Base-by-base conservation (phyloP, 2,797 vertebrate genomes). In the Hozukius guyotensis region DNA sequence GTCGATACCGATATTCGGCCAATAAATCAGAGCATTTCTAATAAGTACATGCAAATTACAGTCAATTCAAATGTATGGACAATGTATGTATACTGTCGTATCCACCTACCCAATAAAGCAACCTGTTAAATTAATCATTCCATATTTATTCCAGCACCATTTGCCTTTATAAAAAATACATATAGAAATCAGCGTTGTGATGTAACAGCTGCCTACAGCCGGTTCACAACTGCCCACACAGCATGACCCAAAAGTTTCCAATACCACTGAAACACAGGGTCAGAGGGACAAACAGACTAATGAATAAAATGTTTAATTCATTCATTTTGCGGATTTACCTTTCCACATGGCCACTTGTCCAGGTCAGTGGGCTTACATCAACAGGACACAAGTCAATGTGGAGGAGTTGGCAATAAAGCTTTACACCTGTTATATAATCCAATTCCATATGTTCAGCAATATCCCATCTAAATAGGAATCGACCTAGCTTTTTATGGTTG, bases 361-460 rank as follows among this genome's bases (percentile, higher is more conserved):
- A 61, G n/a, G 5, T 73, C 42, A 83, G 64, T 69, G 62, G 57
- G 20, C 36, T 65, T 32, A 29, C 53, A 52, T 83, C 36, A 46
- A 31, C 22, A 62, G 46, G 64, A 68, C 8, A 52, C 20, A 25
- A 18, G 36, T 76, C 60, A 57, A 1, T 12, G 18, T 56, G 77
- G 75, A 36, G 66, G 76, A 75, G 66, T 29, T 22, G 3, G 52
- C 24, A 57, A 18, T 52, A 27, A 52, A 77, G 67, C 57, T 66
- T 52, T 32, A 18, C 22, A 29, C 9, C 7, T 49, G 42, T 61
- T 80, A 75, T 10, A 59, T 16, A 46, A 80, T n/a, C 56, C 22
- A 49, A 9, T 32, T 55, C 32, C 67, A 8, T 62, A 64, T 38
- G 31, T 53, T 57, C 46, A 36, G 10, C 49, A 64, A 25, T 42